phyloP scores from a whole-genome alignment of 2,113 vertebrate species.

The Scatophagus argus region DNA sequence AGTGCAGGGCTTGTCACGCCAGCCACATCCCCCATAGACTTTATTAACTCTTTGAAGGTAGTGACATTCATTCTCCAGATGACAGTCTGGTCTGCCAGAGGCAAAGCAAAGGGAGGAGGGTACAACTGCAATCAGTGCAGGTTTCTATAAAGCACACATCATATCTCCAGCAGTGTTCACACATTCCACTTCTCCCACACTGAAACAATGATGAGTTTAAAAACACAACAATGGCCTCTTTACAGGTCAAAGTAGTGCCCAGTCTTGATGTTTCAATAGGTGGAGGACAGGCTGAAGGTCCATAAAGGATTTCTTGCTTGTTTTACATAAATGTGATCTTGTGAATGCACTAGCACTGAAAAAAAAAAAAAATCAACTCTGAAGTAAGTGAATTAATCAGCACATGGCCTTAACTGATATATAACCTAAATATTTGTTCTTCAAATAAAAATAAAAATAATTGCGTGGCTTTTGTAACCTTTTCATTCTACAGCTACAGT shows the following conservation, averaged over 20 bases:
- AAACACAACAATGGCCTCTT: not conserved
- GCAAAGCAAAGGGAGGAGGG: not conserved
- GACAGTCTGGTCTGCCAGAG: not conserved
- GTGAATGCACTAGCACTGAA: not conserved
- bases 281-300: not conserved
- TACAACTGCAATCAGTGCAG: not conserved
- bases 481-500: not conserved
- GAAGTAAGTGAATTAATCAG: not conserved
- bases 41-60: slow-evolving; percentile 15
- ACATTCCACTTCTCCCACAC: not conserved
- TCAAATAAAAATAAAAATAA: not conserved
- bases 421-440: not conserved
- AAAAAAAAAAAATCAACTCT: too few species aligned
- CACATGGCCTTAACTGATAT: not conserved
- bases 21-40: slow-evolving; percentile 7
- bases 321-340: not conserved
- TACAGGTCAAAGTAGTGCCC: not conserved
- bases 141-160: slow-evolving; percentile 22
- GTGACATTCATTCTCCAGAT: slow-evolving; percentile 34
- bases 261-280: not conserved
- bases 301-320: not conserved
- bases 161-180: not conserved
- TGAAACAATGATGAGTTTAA: not conserved
- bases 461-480: not conserved
- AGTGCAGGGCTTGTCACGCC: slow-evolving; percentile 15